Conservation (phyloP, 2,888 invertebrate genomes). For the Chironomus riparius region DNA sequence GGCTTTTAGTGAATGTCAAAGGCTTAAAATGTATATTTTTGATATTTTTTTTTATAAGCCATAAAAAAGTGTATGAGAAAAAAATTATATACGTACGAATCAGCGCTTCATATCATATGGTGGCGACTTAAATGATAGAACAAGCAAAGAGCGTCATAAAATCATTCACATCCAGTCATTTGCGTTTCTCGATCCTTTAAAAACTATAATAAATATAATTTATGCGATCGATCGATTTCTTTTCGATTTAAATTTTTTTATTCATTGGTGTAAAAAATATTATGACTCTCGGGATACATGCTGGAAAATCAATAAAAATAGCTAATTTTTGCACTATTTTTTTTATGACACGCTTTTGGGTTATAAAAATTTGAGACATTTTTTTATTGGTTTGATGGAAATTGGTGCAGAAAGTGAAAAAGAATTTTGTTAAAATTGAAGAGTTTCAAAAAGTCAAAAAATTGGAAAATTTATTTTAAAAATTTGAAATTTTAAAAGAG, state of each 20-base stretch:
- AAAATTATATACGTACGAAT: neutral
- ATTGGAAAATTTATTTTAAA: too few species aligned
- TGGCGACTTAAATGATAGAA: slow-evolving; percentile 4
- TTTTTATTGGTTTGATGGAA: too few species aligned
- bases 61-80: neutral
- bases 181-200: neutral
- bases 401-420: too few species aligned
- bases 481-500: too few species aligned
- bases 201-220: slow-evolving; percentile 1
- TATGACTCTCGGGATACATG: too few species aligned
- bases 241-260: neutral
- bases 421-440: too few species aligned
- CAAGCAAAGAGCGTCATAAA: neutral
- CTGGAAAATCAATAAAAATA: too few species aligned
- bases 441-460: too few species aligned
- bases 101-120: neutral
- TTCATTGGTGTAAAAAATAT: neutral
- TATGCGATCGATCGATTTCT: slow-evolving; percentile 1
- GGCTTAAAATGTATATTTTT: neutral
- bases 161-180: neutral
- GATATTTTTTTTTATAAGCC: neutral
- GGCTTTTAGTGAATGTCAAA: neutral
- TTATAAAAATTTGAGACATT: too few species aligned
- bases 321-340: too few species aligned
- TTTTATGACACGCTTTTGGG: neutral